Evolutionary conservation across 1,140 invertebrate species (phyloP).

Genomic region (Zaprionus vittiger): DNA sequence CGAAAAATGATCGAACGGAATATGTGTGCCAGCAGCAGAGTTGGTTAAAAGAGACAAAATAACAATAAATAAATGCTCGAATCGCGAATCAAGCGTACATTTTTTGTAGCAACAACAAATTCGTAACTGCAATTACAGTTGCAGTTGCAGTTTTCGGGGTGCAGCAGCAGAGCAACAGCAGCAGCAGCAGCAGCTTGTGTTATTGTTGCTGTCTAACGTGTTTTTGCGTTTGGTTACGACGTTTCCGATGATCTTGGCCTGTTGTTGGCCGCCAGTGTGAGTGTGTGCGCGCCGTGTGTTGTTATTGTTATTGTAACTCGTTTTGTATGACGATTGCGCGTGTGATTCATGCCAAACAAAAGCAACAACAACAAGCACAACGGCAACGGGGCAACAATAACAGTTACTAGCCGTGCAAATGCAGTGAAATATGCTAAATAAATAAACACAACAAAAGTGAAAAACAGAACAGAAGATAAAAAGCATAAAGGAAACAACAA

Average conservation of each 20-base stretch:
- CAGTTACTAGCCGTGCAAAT: conserved; percentile 13
- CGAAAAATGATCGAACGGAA: conserved; percentile 48
- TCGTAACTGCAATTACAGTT: conserved; percentile 11
- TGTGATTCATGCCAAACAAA: conserved; percentile 68
- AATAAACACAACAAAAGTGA: conserved; percentile 40
- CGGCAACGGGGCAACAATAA: conserved; percentile 33
- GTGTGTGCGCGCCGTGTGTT: conserved; percentile 32
- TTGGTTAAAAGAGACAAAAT: conserved; percentile 41
- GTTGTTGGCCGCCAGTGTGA: conserved; percentile 34
- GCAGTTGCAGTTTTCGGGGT: conserved; percentile 38
- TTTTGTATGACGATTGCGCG: conserved; percentile 65
- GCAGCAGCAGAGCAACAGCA: conserved; percentile 6
- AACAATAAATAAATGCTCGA: conserved; percentile 31
- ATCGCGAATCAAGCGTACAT: conserved; percentile 39
- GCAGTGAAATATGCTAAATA: conserved; percentile 65
- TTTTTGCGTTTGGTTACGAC: conserved; percentile 57
- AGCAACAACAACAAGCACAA: conserved; percentile 31
- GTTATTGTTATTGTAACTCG: conserved; percentile 66
- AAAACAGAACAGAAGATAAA: conserved; percentile 12
- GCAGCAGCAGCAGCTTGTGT: conserved; percentile 25
- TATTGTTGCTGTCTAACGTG: conserved; percentile 49
- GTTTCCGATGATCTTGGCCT: conserved; percentile 72
- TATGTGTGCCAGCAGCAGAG: conserved; percentile 37
- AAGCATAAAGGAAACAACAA: conserved; percentile 29
- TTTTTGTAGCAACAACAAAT: conserved; percentile 26